Evolutionary conservation across 92 coral and sea anemone genomes (phyloP), one percentile per base, ranked within the genome.

Genomic region (Hydrozoanthus gracilis): DNA sequence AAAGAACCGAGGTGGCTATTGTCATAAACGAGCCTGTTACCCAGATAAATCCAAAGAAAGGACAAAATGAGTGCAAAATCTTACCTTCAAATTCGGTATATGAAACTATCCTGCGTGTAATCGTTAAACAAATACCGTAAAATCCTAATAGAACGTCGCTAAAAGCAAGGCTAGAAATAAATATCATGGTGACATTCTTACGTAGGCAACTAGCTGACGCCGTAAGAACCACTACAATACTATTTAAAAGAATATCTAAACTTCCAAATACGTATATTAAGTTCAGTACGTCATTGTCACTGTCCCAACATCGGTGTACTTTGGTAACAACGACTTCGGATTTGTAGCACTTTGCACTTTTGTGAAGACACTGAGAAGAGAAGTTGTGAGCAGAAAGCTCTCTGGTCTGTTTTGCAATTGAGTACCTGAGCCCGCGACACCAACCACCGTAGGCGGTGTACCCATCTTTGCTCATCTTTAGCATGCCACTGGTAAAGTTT

Each of bases 11-110:
- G 3, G 95, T 90, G 45, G 67, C 78, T 51, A 86, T 86, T 0
- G 93, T 93, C 12, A 62, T 62, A 9, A 94, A 88, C 45, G 87
- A 91, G 2, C 95, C 95, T 45, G 83, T 39, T 9, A 87, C 90
- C 98, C 98, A 94, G 80, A 90, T 35, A 66, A 88, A 88, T 0
- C 98, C 98, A 65, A 94, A 58, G 3, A 89, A 70, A 7, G 86
- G 76, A 60, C 98, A 94, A 0, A 92, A 76, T 10, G 58, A 45
- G 16, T 62, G 11, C 48, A 82, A 16, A 65, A 55, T 60, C 16
- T 48, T 79, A 2, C 46, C 20, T 50, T 77, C 56, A 62, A 90
- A 94, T 13, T 44, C 79, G 4, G 78, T 79, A 35, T 94, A 94
- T 2, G 92, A 27, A 5, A 87, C 7, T 8, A 83, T 60, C 39